phyloP scores from a whole-genome alignment of 2,797 vertebrate species.

The Euthynnus affinis region DNA sequence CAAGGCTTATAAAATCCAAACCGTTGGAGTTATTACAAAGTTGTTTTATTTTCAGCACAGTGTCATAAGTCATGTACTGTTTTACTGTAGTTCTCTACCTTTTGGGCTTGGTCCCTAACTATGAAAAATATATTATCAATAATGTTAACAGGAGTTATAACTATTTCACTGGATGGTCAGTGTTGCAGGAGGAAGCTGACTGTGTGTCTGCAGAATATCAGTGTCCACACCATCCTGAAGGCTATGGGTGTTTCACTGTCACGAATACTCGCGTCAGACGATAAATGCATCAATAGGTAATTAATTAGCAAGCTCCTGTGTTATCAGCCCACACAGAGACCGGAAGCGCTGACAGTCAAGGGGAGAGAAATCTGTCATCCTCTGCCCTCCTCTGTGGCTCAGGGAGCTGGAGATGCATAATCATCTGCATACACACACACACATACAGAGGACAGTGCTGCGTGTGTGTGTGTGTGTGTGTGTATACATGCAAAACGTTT shows the following conservation, averaged over 20 bases:
- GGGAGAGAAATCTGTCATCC: slow-evolving; percentile 75
- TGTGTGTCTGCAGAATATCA: slow-evolving; percentile 10
- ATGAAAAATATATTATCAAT: slow-evolving; percentile 8
- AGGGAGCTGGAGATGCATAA: slow-evolving; percentile 52
- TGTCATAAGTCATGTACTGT: too few species aligned
- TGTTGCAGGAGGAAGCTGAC: slow-evolving; percentile 13
- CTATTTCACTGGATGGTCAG: slow-evolving; percentile 15
- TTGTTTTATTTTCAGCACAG: too few species aligned
- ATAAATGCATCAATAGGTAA: slow-evolving; percentile 69
- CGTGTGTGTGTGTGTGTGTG: slow-evolving; percentile 34
- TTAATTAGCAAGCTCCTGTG: slow-evolving; percentile 71
- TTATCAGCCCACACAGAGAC: slow-evolving; percentile 73
- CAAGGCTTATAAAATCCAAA: too few species aligned
- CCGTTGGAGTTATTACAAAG: too few species aligned
- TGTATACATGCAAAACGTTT: background rate
- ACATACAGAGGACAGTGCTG: slow-evolving; percentile 23
- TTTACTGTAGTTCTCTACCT: too few species aligned
- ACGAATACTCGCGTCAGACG: slow-evolving; percentile 40
- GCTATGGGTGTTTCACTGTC: slow-evolving; percentile 35
- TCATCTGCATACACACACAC: slow-evolving; percentile 45
- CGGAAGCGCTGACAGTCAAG: slow-evolving; percentile 61
- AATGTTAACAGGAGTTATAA: background rate
- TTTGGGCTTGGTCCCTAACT: too few species aligned
- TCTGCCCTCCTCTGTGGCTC: slow-evolving; percentile 43
- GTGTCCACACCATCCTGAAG: background rate